Percentiles rank a stretch among this genome's conserved stretches.
phyloP scores from a whole-genome alignment of 2,113 vertebrate genomes.

The Cromileptes altivelis region DNA sequence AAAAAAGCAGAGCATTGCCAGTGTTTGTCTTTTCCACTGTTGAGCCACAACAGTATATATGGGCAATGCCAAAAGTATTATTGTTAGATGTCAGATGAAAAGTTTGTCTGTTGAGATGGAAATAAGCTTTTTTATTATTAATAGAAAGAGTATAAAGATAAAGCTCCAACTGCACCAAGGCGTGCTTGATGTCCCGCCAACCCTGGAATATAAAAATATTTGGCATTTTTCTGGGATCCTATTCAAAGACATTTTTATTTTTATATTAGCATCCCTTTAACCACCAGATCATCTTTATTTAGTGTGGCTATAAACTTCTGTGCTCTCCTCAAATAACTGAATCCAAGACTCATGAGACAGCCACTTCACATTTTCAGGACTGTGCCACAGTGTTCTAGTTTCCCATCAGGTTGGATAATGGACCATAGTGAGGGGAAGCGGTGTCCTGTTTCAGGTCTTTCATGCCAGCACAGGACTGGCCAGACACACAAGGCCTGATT shows the following conservation, averaged over 20 bases:
- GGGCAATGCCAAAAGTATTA: slow-evolving; percentile 12
- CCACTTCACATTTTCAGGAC: slow-evolving; percentile 43
- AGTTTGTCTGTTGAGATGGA: background rate
- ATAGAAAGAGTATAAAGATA: slow-evolving; percentile 15
- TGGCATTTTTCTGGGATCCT: slow-evolving; percentile 11
- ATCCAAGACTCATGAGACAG: slow-evolving; percentile 35
- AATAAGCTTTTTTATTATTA: slow-evolving; percentile 14
- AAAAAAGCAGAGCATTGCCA: background rate
- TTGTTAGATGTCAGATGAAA: slow-evolving; percentile 34
- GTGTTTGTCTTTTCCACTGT: background rate
- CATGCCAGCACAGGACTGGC: slow-evolving; percentile 42
- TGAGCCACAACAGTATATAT: background rate
- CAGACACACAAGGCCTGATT: slow-evolving; percentile 62
- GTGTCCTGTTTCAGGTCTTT: slow-evolving; percentile 65
- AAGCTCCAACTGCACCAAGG: slow-evolving; percentile 19
- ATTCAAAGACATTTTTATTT: slow-evolving; percentile 25
- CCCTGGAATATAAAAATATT: slow-evolving; percentile 36
- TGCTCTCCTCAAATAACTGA: slow-evolving; percentile 43
- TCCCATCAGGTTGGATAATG: slow-evolving; percentile 64
- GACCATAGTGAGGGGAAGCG: slow-evolving; percentile 27
- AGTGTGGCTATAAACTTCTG: slow-evolving; percentile 22
- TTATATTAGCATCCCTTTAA: slow-evolving; percentile 10
- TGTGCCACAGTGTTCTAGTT: slow-evolving; percentile 54
- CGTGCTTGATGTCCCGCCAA: slow-evolving; percentile 45
- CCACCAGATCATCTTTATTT: slow-evolving; percentile 41